phyloP scores from a whole-genome alignment of 2,113 vertebrate species.

The Patagioenas fasciata region DNA sequence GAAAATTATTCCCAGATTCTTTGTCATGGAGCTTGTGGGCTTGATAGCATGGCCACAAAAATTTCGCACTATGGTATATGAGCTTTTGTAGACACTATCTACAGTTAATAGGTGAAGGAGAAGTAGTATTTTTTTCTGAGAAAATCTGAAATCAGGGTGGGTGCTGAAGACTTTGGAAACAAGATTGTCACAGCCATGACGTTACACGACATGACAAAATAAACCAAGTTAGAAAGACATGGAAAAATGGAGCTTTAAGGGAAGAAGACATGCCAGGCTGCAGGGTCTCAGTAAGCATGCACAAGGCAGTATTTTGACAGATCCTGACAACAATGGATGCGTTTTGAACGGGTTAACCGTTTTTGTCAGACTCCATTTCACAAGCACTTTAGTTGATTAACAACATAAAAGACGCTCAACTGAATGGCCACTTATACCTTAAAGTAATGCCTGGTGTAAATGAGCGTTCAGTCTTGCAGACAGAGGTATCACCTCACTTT shows the following conservation, averaged over 20 bases:
- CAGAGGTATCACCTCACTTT: neutral
- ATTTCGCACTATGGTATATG: neutral
- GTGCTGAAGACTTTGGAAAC: neutral
- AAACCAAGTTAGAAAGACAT: neutral
- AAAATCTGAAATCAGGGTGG: neutral
- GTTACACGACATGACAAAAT: neutral
- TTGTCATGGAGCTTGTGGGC: neutral
- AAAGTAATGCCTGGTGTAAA: neutral
- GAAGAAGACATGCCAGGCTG: neutral
- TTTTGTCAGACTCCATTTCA: neutral
- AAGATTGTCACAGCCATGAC: neutral
- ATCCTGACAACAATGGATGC: neutral
- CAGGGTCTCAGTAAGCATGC: neutral
- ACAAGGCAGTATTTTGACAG: neutral
- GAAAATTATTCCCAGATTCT: neutral
- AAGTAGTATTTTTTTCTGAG: neutral
- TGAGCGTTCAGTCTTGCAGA: neutral
- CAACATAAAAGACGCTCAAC: slow-evolving; percentile 12
- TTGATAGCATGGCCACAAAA: neutral
- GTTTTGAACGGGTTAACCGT: neutral
- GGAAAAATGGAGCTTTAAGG: neutral
- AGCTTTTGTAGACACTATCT: neutral
- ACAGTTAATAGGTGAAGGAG: neutral
- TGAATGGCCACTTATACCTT: neutral
- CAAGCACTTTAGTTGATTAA: neutral